phyloP scores from a whole-genome alignment of 2,113 vertebrate species.

The Amia ocellicauda region DNA sequence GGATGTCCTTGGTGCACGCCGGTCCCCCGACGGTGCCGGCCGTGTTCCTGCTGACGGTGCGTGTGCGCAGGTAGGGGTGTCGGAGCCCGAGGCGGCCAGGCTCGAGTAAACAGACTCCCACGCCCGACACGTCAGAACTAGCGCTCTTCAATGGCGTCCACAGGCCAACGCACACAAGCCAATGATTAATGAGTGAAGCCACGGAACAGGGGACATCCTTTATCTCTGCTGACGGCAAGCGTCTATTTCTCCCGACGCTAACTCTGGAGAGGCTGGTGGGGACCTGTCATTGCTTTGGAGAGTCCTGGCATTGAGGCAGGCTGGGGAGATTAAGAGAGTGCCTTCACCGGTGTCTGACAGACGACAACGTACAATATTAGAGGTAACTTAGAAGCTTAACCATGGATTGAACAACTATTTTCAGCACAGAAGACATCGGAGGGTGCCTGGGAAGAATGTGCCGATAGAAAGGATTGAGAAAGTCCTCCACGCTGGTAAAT shows the following conservation, averaged over 20 bases:
- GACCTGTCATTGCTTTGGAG: neutral
- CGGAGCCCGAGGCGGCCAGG: no score
- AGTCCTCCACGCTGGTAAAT: no score
- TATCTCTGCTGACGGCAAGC: neutral
- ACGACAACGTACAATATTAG: neutral
- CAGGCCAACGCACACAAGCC: neutral
- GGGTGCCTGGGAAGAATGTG: no score
- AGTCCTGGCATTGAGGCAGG: neutral
- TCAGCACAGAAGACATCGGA: no score
- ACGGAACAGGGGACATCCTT: slow-evolving; percentile 1
- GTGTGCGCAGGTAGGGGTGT: no score
- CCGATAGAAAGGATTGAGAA: no score
- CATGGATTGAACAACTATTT: neutral
- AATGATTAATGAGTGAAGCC: slow-evolving; percentile 1
- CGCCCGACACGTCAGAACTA: no score
- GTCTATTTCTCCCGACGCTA: neutral
- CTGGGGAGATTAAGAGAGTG: neutral
- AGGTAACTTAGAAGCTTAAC: neutral
- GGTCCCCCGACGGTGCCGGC: no score
- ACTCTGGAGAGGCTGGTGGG: neutral
- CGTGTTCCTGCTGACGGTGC: no score
- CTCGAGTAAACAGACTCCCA: no score
- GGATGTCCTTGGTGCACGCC: no score
- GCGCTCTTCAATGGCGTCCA: neutral
- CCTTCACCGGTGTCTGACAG: neutral